Base-by-base conservation (phyloP, 2,113 vertebrate species). In the Miniopterus natalensis region DNA sequence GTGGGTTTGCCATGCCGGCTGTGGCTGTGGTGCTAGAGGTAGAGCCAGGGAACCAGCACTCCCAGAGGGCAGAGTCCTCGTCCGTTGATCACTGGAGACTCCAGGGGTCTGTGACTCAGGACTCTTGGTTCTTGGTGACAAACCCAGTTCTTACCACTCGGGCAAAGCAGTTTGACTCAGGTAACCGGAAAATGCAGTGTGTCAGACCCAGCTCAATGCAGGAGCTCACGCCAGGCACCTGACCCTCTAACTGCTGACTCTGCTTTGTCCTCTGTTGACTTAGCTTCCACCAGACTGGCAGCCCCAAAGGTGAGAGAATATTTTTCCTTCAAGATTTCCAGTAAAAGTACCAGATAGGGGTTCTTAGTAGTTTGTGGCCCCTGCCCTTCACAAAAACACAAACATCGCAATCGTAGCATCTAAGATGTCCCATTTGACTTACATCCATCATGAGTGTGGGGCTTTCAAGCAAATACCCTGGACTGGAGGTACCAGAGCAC, bases 171-270 rank as follows among this genome's bases (percentile, higher is more conserved):
- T 71, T 4, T 42, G 70, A 53, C 47, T 77, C 25, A 5, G 36
- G 9, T 57, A 10, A 29, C 49, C 14, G 29, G 84, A 61, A 74
- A 42, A 25, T 57, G 51, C 36, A 27, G 23, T 45, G 53, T 81
- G 45, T 85, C 61, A 45, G 27, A 63, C 55, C 31, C 31, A 15
- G 20, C 20, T 9, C 5, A 29, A 0, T 17, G 9, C 20, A 10
- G 25, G 21, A 1, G 14, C 55, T n/a, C 29, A 29, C 18, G 7
- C 11, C 15, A 6, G 80, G 21, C 2, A 0, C 15, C 47, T 21
- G 29, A 7, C 21, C 36, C 13, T 17, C 57, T 29, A 40, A 8
- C 57, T 59, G 53, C 27, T 8, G 7, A 6, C 61, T 71, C 65
- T 49, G 3, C 63, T 68, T 51, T 57, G 9, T 66, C 89, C 57